Conservation (phyloP, 2,888 invertebrate genomes). For the Hydraecia micacea region DNA sequence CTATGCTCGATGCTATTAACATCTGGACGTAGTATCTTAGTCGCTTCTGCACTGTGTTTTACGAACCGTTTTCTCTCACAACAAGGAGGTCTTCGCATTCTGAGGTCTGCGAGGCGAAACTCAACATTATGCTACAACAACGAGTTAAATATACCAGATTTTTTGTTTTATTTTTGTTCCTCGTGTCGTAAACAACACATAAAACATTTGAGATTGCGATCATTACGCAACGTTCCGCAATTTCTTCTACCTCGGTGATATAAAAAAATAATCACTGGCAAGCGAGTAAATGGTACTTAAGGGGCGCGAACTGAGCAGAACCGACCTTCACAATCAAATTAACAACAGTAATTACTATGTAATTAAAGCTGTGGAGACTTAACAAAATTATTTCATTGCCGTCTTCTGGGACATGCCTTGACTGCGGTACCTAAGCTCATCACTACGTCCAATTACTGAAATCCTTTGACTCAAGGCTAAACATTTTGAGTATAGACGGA, state of each 20-base stretch:
- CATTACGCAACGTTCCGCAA: conserved; percentile 7
- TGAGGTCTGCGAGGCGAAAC: not conserved
- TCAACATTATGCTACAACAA: not conserved
- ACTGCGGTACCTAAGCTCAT: conserved; percentile 1
- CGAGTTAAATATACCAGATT: not conserved
- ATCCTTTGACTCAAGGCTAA: not conserved
- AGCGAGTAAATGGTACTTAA: conserved; percentile 41
- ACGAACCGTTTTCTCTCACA: not conserved
- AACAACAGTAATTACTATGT: conserved; percentile 42
- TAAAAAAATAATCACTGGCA: conserved; percentile 46
- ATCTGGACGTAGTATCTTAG: not conserved
- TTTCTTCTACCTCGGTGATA: conserved; percentile 17
- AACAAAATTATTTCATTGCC: conserved; percentile 41
- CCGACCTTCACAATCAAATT: conserved; percentile 43
- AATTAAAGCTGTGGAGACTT: conserved; percentile 13
- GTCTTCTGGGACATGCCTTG: conserved; percentile 23
- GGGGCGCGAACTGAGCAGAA: conserved; percentile 30
- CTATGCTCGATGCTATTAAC: not conserved
- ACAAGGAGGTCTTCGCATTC: not conserved
- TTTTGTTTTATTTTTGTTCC: conserved; percentile 20
- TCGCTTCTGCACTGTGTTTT: not conserved
- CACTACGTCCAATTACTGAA: conserved; percentile 47
- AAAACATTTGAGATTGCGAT: conserved; percentile 33
- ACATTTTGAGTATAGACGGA: not conserved
- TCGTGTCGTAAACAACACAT: conserved; percentile 23